Conservation (phyloP, 2,888 invertebrate genomes). For the Andrena bicolor region DNA sequence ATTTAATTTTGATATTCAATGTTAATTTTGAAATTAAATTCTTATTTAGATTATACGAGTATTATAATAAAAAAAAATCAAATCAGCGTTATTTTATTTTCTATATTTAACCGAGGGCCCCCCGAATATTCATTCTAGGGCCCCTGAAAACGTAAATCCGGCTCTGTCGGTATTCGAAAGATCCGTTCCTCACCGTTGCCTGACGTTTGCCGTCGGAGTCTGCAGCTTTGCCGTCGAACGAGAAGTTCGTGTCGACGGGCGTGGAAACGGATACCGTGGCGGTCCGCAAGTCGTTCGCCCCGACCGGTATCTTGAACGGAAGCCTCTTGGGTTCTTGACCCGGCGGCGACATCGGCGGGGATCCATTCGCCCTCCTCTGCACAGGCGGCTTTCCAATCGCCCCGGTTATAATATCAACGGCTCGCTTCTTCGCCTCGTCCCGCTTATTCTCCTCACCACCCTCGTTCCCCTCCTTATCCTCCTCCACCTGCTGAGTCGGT, state of each 20-base stretch:
- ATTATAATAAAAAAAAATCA: too few species aligned
- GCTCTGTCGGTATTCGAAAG: too few species aligned
- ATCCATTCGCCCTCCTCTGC: constrained; percentile 74
- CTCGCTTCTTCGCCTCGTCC: constrained; percentile 81
- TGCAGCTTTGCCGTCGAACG: constrained; percentile 76
- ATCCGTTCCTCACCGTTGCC: constrained; percentile 74
- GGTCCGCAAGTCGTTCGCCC: constrained; percentile 82
- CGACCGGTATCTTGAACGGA: constrained; percentile 81
- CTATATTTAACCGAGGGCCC: too few species aligned
- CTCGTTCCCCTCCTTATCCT: constrained; percentile 28
- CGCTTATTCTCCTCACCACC: constrained; percentile 61
- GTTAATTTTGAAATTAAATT: too few species aligned
- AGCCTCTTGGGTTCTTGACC: constrained; percentile 80
- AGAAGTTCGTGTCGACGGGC: constrained; percentile 80
- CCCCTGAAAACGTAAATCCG: too few species aligned
- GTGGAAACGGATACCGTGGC: constrained; percentile 84
- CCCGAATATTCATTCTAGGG: too few species aligned
- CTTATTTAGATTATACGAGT: too few species aligned
- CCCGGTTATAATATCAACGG: constrained; percentile 81
- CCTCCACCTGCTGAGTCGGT: too few species aligned
- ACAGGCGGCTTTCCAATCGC: constrained; percentile 80
- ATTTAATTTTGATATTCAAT: too few species aligned
- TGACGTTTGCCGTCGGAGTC: constrained; percentile 49
- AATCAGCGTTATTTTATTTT: too few species aligned
- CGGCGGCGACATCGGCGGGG: constrained; percentile 81